Base-by-base conservation (phyloP, 2,113 vertebrate species). In the Phylloscopus trochiloides region DNA sequence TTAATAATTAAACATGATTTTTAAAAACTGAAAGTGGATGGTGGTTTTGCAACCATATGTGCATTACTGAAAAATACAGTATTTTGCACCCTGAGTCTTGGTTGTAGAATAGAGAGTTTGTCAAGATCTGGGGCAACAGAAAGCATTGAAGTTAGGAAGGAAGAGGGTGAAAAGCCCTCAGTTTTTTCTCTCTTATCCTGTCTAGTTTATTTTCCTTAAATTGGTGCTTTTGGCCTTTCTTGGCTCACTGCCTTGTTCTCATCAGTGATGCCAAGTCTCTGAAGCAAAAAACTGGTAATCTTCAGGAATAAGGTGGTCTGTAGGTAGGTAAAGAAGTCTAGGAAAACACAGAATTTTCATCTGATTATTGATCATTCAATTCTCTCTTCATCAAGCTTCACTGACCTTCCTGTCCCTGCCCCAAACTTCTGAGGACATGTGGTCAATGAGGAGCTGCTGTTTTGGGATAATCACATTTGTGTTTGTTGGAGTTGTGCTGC, bases 241-340 rank as follows among this genome's bases (percentile, higher is more conserved):
- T 78, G 70, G 70, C 89, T 95, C 48, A 2, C 51, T 91, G 65
- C 86, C 62, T 65, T 47, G 9, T 89, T 94, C 86, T 86, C 61
- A 73, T 79, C 62, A 50, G 65, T 2, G 1, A 9, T 75, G 57
- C 84, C 84, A 79, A 47, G 80, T 66, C 32, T 52, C 34, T 31
- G 20, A 47, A 76, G 36, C 32, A 58, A 70, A 79, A 72, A 55
- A 3, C 2, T 9, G 50, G 18, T 62, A 12, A 25, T 42, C 29
- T 40, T 57, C 25, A 78, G 61, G 40, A 68, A 7, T 50, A 14
- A 54, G 40, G 29, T 72, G 52, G 7, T 75, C 65, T 65, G n/a
- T 45, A 43, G 45, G 65, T 47, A 38, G 48, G 40, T 36, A 7
- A 43, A 8, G 26, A 71, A 62, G 14, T 31, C 9, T 20, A 13